Evolutionary conservation across 2,797 vertebrate genomes (phyloP).

Genomic region (Heteromormyrus szaboi): DNA sequence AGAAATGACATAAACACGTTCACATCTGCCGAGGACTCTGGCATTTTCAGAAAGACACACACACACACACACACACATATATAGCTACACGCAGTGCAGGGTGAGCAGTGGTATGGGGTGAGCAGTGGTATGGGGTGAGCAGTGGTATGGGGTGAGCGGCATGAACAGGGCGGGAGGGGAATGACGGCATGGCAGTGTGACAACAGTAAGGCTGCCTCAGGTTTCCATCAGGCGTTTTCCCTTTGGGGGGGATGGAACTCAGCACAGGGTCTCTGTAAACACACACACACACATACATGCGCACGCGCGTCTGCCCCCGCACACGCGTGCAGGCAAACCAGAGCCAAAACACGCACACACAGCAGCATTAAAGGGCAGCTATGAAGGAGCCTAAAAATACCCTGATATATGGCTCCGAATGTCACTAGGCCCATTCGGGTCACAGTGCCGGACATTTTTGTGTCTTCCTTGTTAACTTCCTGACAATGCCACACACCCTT

Average conservation of each 20-base stretch:
- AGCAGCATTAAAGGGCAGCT: conserved; percentile 12
- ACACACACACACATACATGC: neutral
- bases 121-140: neutral
- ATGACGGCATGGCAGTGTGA: neutral
- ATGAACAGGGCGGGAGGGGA: neutral
- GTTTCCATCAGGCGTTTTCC: neutral
- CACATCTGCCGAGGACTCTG: neutral
- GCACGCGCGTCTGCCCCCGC: neutral
- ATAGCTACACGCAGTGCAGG: neutral
- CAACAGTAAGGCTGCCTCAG: neutral
- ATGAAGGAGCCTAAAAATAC: conserved; percentile 7
- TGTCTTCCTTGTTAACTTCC: neutral
- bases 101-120: neutral
- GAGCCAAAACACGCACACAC: neutral
- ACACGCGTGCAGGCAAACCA: neutral
- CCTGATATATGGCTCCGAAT: neutral
- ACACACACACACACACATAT: neutral
- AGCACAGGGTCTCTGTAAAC: neutral
- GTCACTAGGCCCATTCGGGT: neutral
- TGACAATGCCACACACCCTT: neutral
- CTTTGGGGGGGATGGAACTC: neutral
- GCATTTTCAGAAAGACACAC: neutral
- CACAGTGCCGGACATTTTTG: neutral
- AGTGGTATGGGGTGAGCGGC: neutral
- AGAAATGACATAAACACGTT: neutral